Evolutionary conservation across 1,140 invertebrate species (phyloP).

Genomic region (Atta texana): DNA sequence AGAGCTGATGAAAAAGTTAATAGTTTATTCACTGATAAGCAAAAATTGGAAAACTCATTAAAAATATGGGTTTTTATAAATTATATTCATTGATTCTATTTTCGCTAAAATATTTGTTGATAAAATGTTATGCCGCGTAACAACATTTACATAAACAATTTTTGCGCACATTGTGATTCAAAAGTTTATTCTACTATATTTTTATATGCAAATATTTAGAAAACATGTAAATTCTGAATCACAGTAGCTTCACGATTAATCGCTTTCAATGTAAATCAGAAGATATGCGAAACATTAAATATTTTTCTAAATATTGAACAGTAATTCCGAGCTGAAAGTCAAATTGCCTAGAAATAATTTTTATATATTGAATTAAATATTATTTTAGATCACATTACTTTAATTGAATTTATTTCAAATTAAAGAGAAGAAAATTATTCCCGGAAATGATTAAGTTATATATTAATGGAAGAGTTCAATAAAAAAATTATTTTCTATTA

Average conservation of each 20-base stretch:
- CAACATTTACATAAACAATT: neutral
- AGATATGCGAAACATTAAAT: conserved; percentile 5
- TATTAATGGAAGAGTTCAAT: neutral
- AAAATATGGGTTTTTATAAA: conserved; percentile 3
- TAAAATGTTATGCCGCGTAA: neutral
- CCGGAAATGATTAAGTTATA: neutral
- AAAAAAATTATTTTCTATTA: neutral
- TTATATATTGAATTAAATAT: neutral
- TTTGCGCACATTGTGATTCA: neutral
- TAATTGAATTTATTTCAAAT: neutral
- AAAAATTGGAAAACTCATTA: neutral
- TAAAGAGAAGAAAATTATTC: neutral
- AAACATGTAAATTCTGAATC: conserved; percentile 46
- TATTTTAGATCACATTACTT: neutral
- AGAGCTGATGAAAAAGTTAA: neutral
- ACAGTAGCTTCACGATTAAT: conserved; percentile 25
- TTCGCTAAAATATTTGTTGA: conserved; percentile 7
- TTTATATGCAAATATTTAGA: conserved; percentile 6
- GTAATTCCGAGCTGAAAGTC: neutral
- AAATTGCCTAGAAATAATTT: neutral
- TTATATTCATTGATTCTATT: neutral
- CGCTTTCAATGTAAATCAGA: neutral
- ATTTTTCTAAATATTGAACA: neutral
- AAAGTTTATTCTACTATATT: conserved; percentile 23
- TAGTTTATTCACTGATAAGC: neutral